Evolutionary conservation across 2,113 vertebrate genomes (phyloP).

Genomic region (Phocoena phocoena): DNA sequence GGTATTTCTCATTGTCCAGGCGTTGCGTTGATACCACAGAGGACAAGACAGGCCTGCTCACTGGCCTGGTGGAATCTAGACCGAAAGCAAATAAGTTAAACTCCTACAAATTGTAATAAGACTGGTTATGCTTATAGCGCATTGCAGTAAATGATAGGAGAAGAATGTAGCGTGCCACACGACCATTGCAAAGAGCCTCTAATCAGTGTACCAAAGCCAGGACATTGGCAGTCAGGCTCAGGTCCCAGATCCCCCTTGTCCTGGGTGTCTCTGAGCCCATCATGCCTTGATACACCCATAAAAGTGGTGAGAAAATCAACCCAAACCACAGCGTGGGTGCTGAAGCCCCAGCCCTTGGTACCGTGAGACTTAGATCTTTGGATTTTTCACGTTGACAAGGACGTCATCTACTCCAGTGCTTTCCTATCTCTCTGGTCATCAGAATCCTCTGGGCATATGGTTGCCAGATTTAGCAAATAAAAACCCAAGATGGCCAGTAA

Average conservation of each 20-base stretch:
- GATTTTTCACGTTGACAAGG: background rate
- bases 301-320: background rate
- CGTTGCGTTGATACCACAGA: fast-evolving
- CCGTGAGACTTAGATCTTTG: background rate
- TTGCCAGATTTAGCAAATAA: background rate
- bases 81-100: background rate
- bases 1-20: background rate
- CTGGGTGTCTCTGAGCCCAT: background rate
- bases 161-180: fast-evolving
- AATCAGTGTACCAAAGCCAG: fast-evolving
- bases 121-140: fast-evolving
- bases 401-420: fast-evolving
- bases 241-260: too few species aligned
- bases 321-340: too few species aligned
- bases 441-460: background rate
- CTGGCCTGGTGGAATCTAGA: background rate
- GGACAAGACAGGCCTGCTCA: background rate
- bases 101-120: background rate
- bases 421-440: background rate
- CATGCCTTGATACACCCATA: background rate
- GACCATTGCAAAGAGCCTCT: fast-evolving
- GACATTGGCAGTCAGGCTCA: fast-evolving
- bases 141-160: fast-evolving
- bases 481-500: background rate
- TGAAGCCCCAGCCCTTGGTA: fast-evolving